Evolutionary conservation across 2,888 invertebrate species (phyloP), one percentile per base, ranked within the genome.

Genomic region (Ormyrus pomaceus): DNA sequence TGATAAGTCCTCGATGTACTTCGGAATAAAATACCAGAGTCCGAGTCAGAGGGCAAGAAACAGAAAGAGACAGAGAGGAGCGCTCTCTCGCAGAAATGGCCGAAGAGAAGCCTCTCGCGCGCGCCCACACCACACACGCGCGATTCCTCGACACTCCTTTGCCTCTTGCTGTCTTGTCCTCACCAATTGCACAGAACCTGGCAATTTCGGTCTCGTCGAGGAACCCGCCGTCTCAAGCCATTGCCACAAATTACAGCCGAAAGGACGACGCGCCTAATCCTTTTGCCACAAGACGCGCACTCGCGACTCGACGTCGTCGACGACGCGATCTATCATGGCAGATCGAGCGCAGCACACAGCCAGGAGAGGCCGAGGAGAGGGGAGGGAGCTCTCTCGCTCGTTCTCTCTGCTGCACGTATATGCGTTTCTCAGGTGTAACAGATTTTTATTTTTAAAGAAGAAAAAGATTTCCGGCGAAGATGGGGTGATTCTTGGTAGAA

Each of bases 261-360:
- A 34, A 34, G 34, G 34, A 34, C 34, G 4, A 34, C 34, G 34
- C 34, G 34, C 4, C 34, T 34, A 34, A 34, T 34, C 34, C 34
- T 34, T 34, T 34, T 34, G 3, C 34, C 34, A 34, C 34, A 34
- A 34, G 34, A 34, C 34, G 34, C 69, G 86, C 86, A 84, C 65
- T 9, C 68, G 58, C 70, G 70, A 59, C 59, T 34, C 85, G 86
- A 81, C 82, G 84, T 83, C 84, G 86, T 86, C 86, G 88, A 89
- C 89, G 89, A 73, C 76, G 86, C 86, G 87, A 88, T 86, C 89
- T 89, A 90, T 89, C 90, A 90, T 90, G 90, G 89, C 90, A 88
- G 89, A 87, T 87, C 86, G 86, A 85, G 85, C 86, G 84, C 84
- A 82, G 81, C 84, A 85, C 85, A 34, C 34, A 34, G 34, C 84